Conservation (phyloP, 2,113 vertebrate genomes). For the Oplegnathus fasciatus region DNA sequence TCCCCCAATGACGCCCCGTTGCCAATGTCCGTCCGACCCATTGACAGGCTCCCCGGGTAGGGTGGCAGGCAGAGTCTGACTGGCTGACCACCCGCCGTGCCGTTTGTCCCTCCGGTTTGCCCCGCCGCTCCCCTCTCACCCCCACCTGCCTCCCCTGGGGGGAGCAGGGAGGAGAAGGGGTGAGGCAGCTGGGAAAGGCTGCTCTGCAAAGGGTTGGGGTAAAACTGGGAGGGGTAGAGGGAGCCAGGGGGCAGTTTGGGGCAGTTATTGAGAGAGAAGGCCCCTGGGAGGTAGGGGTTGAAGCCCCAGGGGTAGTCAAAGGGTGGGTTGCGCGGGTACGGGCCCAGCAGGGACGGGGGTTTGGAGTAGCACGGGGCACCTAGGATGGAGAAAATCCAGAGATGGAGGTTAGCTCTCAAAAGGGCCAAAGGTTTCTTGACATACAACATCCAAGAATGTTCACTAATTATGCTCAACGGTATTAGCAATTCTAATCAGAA, state of each 20-base stretch:
- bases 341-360: constrained; percentile 89
- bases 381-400: constrained; percentile 76
- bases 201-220: constrained; percentile 89
- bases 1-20: constrained; percentile 72
- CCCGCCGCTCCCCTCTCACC: constrained; percentile 75
- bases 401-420: constrained; percentile 67
- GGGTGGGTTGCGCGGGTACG: constrained; percentile 87
- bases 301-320: constrained; percentile 95
- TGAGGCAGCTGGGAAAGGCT: constrained; percentile 89
- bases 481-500: constrained; percentile 81
- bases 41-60: constrained; percentile 76
- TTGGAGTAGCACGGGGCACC: constrained; percentile 90
- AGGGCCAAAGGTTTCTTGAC: constrained; percentile 79
- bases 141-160: constrained; percentile 79
- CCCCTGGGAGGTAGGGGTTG: constrained; percentile 90
- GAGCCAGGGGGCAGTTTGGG: constrained; percentile 91
- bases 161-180: constrained; percentile 86
- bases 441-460: constrained; percentile 80
- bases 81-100: constrained; percentile 76
- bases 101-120: constrained; percentile 81
- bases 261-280: constrained; percentile 90
- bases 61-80: constrained; percentile 79
- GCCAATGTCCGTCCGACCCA: constrained; percentile 83
- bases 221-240: constrained; percentile 92
- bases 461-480: constrained; percentile 74